Base-by-base conservation (phyloP, 2,888 invertebrate species). In the Conus canariensis region DNA sequence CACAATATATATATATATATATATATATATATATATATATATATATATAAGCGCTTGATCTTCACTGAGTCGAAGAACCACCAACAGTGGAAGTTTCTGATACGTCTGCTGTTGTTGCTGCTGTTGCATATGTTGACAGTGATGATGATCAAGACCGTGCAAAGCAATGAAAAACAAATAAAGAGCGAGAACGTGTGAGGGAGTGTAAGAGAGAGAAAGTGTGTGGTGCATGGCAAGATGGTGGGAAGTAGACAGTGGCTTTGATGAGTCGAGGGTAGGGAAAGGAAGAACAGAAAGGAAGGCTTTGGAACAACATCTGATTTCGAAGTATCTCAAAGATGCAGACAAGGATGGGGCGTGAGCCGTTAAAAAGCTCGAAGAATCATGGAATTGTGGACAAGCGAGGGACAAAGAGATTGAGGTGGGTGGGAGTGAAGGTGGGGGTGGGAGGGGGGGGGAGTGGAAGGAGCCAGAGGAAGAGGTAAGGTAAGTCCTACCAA, bases 131-230 rank as follows among this genome's bases (percentile, higher is more conserved):
- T 74, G 77, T 58, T n/a, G 88, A 88, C 30, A 58, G 45, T 77
- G 77, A 88, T 88, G 74, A 77, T 74, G 77, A 88, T 77, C 25
- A 77, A 83, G 86, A 86, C 60, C 60, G 74, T 70, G 45, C n/a
- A 12, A 19, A 12, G 70, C 25, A 88, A 14, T 45, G 6, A 74
- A 74, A 88, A 45, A 67, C 25, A 87, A 67, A 64, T 25, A 80
- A 45, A 25, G 14, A 45, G 70, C 25, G 64, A 87, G 87, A 87
- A 67, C 22, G 67, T 67, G 25, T 14, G 30, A 87, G 67, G 67
- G 87, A 87, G 56, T 60, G 58, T 80, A 3, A 60, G 80, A 58
- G 30, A 70, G 85, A 89, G 89, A 70, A 59, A 85, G 89, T 7
- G n/a, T n/a, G 74, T 8, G 74, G n/a, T 22, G n/a, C n/a, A 74